A percentile compares a stretch with the other conserved stretches of the same genome.
phyloP scores from a whole-genome alignment of 2,113 vertebrate species.

The Apteryx owenii region DNA sequence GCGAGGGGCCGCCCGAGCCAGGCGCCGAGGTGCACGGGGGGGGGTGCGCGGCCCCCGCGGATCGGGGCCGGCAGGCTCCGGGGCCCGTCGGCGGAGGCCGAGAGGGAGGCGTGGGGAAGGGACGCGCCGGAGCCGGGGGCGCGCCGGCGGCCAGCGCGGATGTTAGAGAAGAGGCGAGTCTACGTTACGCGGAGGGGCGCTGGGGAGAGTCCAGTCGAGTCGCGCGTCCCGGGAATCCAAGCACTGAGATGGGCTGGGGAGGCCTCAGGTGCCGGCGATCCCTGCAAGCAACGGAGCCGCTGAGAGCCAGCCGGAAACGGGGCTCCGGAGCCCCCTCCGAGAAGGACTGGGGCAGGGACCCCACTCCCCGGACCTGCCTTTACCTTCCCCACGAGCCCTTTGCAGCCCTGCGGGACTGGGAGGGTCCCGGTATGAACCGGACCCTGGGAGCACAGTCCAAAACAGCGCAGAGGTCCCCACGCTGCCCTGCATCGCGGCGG shows the following conservation, averaged over 20 bases:
- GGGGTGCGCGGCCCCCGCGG: neutral
- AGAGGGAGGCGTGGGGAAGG: neutral
- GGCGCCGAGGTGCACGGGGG: no score
- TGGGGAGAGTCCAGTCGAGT: slow-evolving; percentile 36
- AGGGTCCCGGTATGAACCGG: no score
- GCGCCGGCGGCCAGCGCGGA: neutral
- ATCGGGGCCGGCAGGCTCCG: neutral
- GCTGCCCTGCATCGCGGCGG: no score
- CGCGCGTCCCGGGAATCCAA: slow-evolving; percentile 37
- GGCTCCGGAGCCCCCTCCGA: neutral
- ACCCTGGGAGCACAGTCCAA: no score
- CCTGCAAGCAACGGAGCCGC: neutral
- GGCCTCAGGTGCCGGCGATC: fast-evolving
- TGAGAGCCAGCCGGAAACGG: neutral
- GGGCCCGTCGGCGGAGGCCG: neutral
- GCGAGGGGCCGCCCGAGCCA: no score
- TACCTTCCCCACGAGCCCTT: neutral
- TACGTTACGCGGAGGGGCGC: slow-evolving; percentile 23
- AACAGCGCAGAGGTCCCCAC: no score
- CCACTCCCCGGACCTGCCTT: no score
- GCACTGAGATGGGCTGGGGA: slow-evolving; percentile 17
- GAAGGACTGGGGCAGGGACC: neutral
- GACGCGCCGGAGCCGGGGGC: neutral
- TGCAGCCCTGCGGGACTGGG: no score
- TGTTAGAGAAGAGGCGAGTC: slow-evolving; percentile 44